These are phyloP conservation scores for Ochotona curzoniae DNA, from an alignment of 2,113 vertebrate species.

Conservation along the genomic window DNA sequence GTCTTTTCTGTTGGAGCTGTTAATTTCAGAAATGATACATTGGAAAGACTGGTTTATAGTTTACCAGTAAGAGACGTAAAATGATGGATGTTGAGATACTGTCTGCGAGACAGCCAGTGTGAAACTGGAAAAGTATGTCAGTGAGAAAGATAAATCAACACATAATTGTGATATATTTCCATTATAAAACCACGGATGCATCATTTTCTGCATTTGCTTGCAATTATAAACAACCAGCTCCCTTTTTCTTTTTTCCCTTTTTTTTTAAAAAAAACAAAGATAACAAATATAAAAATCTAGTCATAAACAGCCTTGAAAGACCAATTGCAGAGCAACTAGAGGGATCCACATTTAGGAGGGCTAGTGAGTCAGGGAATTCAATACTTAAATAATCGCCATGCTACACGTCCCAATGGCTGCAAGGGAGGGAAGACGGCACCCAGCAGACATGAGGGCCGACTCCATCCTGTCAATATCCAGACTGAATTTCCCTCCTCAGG, in stretches of 20 bases:
- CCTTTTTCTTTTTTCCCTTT: slow-evolving; percentile 83
- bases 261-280: slow-evolving; percentile 84
- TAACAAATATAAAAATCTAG: slow-evolving; percentile 90
- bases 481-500: slow-evolving; percentile 85
- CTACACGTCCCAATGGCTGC: slow-evolving; percentile 83
- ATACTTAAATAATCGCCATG: slow-evolving; percentile 86
- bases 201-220: slow-evolving; percentile 78
- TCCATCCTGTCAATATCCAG: slow-evolving; percentile 85
- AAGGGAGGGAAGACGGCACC: slow-evolving; percentile 78
- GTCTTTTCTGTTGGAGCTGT: not conserved
- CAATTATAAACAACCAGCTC: slow-evolving; percentile 79
- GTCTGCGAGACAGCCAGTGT: not conserved
- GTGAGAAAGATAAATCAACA: slow-evolving; percentile 61
- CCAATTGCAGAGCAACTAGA: slow-evolving; percentile 86
- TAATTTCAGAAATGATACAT: slow-evolving; percentile 47
- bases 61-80: slow-evolving; percentile 19
- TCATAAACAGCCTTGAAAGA: slow-evolving; percentile 88
- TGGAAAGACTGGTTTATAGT: slow-evolving; percentile 28
- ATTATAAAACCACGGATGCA: slow-evolving; percentile 66
- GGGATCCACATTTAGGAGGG: slow-evolving; percentile 83
- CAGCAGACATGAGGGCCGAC: slow-evolving; percentile 79
- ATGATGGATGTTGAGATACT: slow-evolving; percentile 3
- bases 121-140: not conserved
- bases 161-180: slow-evolving; percentile 71
- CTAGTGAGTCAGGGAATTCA: slow-evolving; percentile 84